Conservation (phyloP, 2,113 vertebrate species). For the Colaptes auratus region DNA sequence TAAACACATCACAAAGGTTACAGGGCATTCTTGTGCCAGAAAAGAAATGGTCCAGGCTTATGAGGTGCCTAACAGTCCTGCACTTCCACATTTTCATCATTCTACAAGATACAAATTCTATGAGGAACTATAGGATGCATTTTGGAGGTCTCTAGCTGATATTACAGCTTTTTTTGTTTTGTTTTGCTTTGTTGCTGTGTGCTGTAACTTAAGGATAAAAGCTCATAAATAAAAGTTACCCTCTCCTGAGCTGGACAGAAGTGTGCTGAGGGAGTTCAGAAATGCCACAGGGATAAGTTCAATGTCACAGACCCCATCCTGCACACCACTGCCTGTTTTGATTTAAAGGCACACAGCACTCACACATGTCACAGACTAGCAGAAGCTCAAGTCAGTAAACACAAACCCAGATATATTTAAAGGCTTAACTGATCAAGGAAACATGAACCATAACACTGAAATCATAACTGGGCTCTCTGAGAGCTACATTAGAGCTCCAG, state of each 20-base stretch:
- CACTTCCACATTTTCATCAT: not conserved
- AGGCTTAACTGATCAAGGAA: slow-evolving; percentile 12
- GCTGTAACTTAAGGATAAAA: not conserved
- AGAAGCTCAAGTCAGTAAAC: not conserved
- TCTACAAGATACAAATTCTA: not conserved
- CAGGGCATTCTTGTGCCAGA: not conserved
- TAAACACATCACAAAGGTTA: not conserved
- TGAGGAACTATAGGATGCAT: not conserved
- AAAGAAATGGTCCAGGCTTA: not conserved
- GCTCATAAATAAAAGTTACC: not conserved
- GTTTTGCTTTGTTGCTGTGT: too few species aligned
- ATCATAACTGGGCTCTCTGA: not conserved
- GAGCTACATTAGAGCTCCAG: not conserved
- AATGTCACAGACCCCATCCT: not conserved
- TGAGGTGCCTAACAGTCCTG: not conserved
- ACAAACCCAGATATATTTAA: slow-evolving; percentile 11
- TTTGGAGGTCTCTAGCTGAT: not conserved
- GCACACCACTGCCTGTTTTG: not conserved
- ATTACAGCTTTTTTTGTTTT: too few species aligned
- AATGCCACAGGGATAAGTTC: not conserved
- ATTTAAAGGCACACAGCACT: not conserved
- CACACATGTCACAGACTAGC: not conserved
- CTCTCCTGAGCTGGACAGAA: not conserved
- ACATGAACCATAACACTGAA: not conserved
- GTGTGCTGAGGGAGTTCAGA: not conserved